Evolutionary conservation across 2,888 invertebrate genomes (phyloP), one percentile per base, ranked within the genome.

Genomic region (Celastrina argiolus): DNA sequence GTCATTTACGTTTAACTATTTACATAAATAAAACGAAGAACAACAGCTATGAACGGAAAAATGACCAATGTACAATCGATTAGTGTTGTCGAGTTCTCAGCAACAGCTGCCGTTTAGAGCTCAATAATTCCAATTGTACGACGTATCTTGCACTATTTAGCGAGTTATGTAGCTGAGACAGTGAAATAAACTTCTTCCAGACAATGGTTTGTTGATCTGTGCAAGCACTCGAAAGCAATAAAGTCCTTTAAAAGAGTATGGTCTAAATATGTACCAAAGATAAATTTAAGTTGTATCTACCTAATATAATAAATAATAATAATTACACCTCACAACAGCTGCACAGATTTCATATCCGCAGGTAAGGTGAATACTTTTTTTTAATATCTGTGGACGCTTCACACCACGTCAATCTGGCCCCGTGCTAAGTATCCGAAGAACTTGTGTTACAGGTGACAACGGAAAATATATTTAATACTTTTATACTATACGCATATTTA

Each of bases 81-180:
- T 75, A 78, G 77, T 75, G 76, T 74, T 73, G 70, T 66, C 74
- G 70, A 81, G 80, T 82, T 80, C 82, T 84, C 80, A 77, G 74
- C 78, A 12, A 51, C 51, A 51, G 51, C 51, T 51, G 51, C 51
- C 51, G 22, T 51, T 51, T 26, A 51, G 26, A 12, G 51, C 51
- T 51, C 51, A 51, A 51, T 51, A 51, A 51, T 51, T 51, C 22
- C 22, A 51, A 51, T n/a, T n/a, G 51, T 51, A 51, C 51, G 51
- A 22, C 51, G 51, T 51, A 51, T 51, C 51, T 51, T 51, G 51
- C 51, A 51, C 51, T 14, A 51, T 22, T 51, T 51, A 51, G 22
- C 51, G 51, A 51, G 51, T 51, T 22, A 51, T 12, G 51, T 51
- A 51, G 51, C 22, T 51, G 22, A 51, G 22, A 51, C 51, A 14